Conservation (phyloP, 2,888 invertebrate genomes). For the Drosophila mimica region DNA sequence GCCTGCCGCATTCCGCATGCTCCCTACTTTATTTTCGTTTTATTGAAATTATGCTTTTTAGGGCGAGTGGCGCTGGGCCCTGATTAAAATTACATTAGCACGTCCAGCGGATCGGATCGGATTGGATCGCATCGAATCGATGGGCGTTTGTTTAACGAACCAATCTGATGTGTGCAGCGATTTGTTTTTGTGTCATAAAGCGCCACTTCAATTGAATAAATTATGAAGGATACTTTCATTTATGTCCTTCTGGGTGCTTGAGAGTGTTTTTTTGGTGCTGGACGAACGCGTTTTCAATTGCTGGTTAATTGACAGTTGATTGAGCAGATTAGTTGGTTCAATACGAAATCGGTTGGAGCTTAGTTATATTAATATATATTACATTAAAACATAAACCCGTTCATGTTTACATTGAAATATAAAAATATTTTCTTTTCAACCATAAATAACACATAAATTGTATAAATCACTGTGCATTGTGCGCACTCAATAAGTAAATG, state of each 20-base stretch:
- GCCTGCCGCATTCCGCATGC: slow-evolving; percentile 28
- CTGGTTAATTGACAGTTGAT: slow-evolving; percentile 59
- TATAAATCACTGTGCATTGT: neutral
- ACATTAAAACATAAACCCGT: neutral
- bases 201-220: slow-evolving; percentile 55
- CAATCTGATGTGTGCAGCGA: slow-evolving; percentile 56
- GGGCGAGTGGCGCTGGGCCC: neutral
- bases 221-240: slow-evolving; percentile 30
- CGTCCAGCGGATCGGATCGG: slow-evolving; percentile 14
- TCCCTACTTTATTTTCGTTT: slow-evolving; percentile 46
- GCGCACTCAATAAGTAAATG: neutral
- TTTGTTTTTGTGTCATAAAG: slow-evolving; percentile 58
- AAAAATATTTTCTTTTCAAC: neutral
- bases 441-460: neutral
- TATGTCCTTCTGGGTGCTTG: neutral
- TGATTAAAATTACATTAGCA: slow-evolving; percentile 67
- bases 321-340: slow-evolving; percentile 31
- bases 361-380: neutral
- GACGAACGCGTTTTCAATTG: slow-evolving; percentile 42
- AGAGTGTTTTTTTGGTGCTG: slow-evolving; percentile 19
- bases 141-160: slow-evolving; percentile 48
- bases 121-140: neutral
- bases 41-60: slow-evolving; percentile 55
- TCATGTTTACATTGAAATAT: neutral
- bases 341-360: neutral